Evolutionary conservation across 2,888 invertebrate genomes (phyloP).

Genomic region (Phalera bucephala): DNA sequence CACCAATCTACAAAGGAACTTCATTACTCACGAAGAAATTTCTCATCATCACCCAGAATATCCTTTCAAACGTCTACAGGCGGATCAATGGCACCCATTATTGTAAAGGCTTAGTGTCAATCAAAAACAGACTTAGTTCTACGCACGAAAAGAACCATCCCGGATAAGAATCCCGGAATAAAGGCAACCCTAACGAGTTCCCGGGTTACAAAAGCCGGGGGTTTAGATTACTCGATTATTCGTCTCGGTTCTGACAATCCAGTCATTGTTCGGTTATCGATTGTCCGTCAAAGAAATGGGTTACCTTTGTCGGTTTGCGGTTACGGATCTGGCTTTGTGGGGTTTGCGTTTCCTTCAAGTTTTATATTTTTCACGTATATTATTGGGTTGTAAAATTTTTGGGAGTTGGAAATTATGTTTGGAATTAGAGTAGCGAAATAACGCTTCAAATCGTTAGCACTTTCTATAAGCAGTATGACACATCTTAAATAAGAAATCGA

Average conservation of each 20-base stretch:
- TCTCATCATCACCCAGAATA: neutral
- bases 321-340: constrained; percentile 18
- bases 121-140: constrained; percentile 56
- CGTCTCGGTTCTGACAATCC: constrained; percentile 50
- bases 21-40: too few species aligned
- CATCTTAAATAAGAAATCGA: too few species aligned
- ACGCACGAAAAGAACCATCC: constrained; percentile 41
- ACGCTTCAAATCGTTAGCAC: too few species aligned
- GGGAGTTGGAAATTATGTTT: too few species aligned
- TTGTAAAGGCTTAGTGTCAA: constrained; percentile 61
- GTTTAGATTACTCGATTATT: constrained; percentile 51
- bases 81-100: constrained; percentile 46
- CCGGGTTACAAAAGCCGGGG: constrained; percentile 41
- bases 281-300: constrained; percentile 37
- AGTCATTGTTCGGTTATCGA: constrained; percentile 50
- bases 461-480: too few species aligned
- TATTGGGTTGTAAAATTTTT: neutral
- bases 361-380: neutral
- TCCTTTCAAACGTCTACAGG: neutral
- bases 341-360: constrained; percentile 16
- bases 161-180: constrained; percentile 46
- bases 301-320: constrained; percentile 24
- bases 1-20: too few species aligned
- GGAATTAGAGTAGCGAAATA: too few species aligned
- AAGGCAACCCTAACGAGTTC: constrained; percentile 50